Base-by-base conservation (phyloP, 2,797 vertebrate species). In the Morus bassanus region DNA sequence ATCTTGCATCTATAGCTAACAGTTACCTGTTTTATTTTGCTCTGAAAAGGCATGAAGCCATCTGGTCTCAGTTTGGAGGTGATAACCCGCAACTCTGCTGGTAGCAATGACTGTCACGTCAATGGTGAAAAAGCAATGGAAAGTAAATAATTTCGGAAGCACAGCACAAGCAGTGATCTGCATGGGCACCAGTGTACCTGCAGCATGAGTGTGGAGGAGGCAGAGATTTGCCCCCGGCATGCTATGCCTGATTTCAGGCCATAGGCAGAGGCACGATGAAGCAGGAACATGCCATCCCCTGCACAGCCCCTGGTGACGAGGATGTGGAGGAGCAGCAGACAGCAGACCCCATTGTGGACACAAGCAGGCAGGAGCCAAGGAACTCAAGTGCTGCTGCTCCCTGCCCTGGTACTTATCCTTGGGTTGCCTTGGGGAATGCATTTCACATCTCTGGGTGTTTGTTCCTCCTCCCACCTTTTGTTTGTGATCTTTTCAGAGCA, bases 401-500 rank as follows among this genome's bases (percentile, higher is more conserved):
- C 46, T 72, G 68, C n/a, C 21, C 37, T 50, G 45, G 30, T 50
- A 33, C 81, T 85, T 70, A 48, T 60, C 35, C 25, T 46, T 53
- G 46, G 56, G 18, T 45, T 89, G 63, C 78, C 35, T 54, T 13
- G 45, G 30, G 39, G 70, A 91, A 85, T 17, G 12, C 30, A 60
- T 73, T 95, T 86, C 73, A 78, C 23, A 51, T 79, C 70, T 85
- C 31, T 2, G 5, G 9, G 18, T 70, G 67, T 90, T 54, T 93
- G 13, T 70, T 94, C 48, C 70, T 87, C 54, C 74, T 59, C 74
- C 43, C 56, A 74, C n/a, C 61, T 87, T 86, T 88, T 81, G 79
- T 88, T 88, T 90, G 89, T 84, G 80, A 90, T 88, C 77, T 89
- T 87, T 88, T 92, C 60, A 80, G 75, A 89, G 84, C 56, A 64